A percentile compares a stretch with the other conserved stretches of the same genome.
phyloP scores from a whole-genome alignment of 2,888 invertebrate species.

The Orthosia gracilis region DNA sequence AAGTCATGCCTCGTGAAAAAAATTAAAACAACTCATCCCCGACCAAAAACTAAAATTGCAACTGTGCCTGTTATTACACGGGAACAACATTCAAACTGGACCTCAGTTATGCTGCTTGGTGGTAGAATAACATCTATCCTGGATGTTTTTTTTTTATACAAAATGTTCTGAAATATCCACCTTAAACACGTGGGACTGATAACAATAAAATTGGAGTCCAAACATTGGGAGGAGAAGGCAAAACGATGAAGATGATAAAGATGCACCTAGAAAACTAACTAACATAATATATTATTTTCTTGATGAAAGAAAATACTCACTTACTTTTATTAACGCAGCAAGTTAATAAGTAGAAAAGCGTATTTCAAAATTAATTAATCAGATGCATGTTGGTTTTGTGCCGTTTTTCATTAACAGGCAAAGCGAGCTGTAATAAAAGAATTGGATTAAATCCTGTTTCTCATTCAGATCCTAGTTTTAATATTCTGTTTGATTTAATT shows the following conservation, averaged over 20 bases:
- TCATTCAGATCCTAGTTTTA: slow-evolving; percentile 5
- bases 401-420: background rate
- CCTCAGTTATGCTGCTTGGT: background rate
- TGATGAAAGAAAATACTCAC: background rate
- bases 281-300: no score
- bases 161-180: no score
- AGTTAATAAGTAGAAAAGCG: background rate
- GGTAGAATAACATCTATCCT: background rate
- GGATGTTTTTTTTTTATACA: no score
- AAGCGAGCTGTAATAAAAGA: background rate
- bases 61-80: background rate
- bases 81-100: background rate
- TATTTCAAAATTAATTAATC: slow-evolving; percentile 8
- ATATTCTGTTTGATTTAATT: slow-evolving; percentile 1
- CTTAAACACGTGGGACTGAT: no score
- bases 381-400: background rate
- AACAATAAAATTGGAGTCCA: background rate
- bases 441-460: slow-evolving; percentile 9
- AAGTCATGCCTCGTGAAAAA: no score
- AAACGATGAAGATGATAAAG: background rate
- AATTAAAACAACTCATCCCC: no score
- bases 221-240: no score
- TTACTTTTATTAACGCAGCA: background rate
- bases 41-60: no score
- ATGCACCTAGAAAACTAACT: no score